A percentile compares a stretch with the other conserved stretches of the same genome.
Conservation (phyloP, 2,797 vertebrate species). For the Hoplostethus atlanticus region DNA sequence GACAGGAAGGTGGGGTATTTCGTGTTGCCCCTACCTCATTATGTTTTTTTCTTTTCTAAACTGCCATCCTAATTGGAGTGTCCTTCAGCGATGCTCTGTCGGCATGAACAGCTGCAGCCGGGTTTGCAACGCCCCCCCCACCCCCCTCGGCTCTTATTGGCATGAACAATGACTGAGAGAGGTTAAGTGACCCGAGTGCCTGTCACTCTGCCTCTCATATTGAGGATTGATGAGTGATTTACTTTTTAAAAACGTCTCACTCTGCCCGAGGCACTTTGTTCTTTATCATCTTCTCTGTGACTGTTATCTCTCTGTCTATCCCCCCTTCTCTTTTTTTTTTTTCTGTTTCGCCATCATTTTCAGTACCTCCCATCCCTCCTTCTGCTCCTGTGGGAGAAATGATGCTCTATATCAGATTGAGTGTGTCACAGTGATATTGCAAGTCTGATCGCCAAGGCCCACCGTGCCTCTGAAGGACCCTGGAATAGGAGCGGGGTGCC, state of each 20-base stretch:
- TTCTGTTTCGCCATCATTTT: constrained; percentile 38
- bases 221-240: constrained; percentile 41
- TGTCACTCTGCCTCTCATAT: constrained; percentile 11
- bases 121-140: background rate
- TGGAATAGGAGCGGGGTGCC: background rate
- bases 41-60: background rate
- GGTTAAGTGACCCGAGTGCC: constrained; percentile 31
- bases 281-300: constrained; percentile 13
- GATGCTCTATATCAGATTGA: constrained; percentile 31
- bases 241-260: constrained; percentile 45
- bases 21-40: constrained; percentile 10
- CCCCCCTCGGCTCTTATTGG: constrained; percentile 4
- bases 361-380: constrained; percentile 8
- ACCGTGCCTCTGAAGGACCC: constrained; percentile 43
- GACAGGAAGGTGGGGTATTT: constrained; percentile 8
- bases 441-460: constrained; percentile 23
- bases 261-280: constrained; percentile 36
- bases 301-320: background rate
- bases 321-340: background rate
- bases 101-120: constrained; percentile 2
- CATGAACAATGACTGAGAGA: constrained; percentile 36
- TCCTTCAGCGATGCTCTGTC: background rate
- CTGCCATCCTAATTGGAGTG: background rate
- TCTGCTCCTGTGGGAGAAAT: constrained; percentile 22
- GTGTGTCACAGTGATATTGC: constrained; percentile 41